Conservation (phyloP, 1,140 invertebrate genomes). For the Pantala flavescens region DNA sequence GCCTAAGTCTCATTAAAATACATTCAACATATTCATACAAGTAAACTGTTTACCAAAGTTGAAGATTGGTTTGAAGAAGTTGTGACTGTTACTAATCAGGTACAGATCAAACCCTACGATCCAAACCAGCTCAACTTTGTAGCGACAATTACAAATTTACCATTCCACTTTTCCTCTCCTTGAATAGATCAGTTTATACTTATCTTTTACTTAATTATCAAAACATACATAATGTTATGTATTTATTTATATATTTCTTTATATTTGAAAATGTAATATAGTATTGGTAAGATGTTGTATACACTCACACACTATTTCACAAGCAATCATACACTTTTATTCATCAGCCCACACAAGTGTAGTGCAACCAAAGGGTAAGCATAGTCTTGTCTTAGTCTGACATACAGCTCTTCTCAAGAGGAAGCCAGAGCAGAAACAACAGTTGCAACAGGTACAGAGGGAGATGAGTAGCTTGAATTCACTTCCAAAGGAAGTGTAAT, state of each 20-base stretch:
- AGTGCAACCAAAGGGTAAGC: not conserved
- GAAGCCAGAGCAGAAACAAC: conserved; percentile 1
- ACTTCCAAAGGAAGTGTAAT: not conserved
- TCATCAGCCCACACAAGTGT: not conserved
- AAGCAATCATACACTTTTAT: not conserved
- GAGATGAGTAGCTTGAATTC: not conserved
- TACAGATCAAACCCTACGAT: conserved; percentile 3
- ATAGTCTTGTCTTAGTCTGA: not conserved
- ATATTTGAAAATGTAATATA: not conserved
- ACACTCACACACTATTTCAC: not conserved
- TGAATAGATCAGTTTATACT: not conserved
- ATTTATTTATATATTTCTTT: conserved; percentile 8
- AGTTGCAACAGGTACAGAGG: not conserved
- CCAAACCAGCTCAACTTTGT: conserved; percentile 8
- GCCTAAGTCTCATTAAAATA: not conserved
- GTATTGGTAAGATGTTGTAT: not conserved
- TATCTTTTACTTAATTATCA: not conserved
- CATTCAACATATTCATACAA: conserved; percentile 4
- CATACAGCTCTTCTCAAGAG: not conserved
- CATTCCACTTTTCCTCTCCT: not conserved
- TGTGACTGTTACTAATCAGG: not conserved
- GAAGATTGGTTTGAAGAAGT: not conserved
- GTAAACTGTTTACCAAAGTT: conserved; percentile 4
- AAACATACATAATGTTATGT: conserved; percentile 4
- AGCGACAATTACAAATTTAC: not conserved